Percentiles rank a stretch among this genome's conserved stretches.
Evolutionary conservation across 2,113 vertebrate genomes (phyloP).

Genomic region (Nansenia antarctica): DNA sequence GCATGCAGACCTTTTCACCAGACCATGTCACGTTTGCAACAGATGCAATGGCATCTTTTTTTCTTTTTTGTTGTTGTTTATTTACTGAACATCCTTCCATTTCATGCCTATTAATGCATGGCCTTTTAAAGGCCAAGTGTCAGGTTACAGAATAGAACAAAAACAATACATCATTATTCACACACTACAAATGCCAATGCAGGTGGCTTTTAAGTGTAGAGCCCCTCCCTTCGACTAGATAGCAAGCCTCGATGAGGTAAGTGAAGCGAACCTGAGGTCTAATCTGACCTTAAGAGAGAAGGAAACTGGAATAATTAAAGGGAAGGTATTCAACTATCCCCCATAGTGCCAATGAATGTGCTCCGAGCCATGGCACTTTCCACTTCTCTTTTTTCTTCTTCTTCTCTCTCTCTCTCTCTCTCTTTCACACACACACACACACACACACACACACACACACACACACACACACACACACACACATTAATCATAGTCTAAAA

Average conservation of each 20-base stretch:
- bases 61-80: too few relatives aligned
- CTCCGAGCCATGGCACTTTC: neutral
- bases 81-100: conserved; percentile 13
- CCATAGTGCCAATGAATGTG: neutral
- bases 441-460: neutral
- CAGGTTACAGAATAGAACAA: neutral
- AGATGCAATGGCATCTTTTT: conserved; percentile 17
- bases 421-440: neutral
- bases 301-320: neutral
- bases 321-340: neutral
- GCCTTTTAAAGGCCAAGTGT: conserved; percentile 16
- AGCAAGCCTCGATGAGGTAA: neutral
- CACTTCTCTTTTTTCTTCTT: neutral
- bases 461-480: neutral
- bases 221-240: neutral
- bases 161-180: neutral
- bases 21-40: too few relatives aligned
- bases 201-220: neutral
- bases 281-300: neutral
- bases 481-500: too few relatives aligned
- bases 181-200: neutral
- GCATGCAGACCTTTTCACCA: too few relatives aligned
- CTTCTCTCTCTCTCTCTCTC: neutral
- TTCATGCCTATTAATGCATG: conserved; percentile 29
- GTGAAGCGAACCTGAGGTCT: neutral